phyloP scores from a whole-genome alignment of 2,888 invertebrate species.

The Athrips mouffetella region DNA sequence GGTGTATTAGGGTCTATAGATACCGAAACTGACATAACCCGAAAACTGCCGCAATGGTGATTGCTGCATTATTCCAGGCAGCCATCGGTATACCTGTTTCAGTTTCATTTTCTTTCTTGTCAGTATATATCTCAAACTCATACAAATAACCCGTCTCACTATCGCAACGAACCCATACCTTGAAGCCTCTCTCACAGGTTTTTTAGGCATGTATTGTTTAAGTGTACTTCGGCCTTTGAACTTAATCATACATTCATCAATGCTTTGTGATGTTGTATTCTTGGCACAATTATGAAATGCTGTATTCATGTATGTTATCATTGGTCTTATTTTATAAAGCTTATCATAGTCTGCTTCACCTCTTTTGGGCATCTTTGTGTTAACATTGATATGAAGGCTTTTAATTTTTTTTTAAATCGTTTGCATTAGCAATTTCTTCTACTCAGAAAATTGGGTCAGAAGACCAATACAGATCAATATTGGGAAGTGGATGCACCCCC shows the following conservation, averaged over 20 bases:
- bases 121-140: slow-evolving; percentile 25
- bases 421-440: slow-evolving; percentile 11
- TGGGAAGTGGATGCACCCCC: slow-evolving; percentile 20
- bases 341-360: neutral
- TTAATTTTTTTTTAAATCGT: slow-evolving; percentile 19
- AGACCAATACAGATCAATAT: slow-evolving; percentile 23
- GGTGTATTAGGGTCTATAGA: no score
- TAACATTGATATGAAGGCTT: slow-evolving; percentile 20
- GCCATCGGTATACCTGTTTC: no score
- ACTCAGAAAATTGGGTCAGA: slow-evolving; percentile 17
- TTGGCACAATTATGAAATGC: neutral
- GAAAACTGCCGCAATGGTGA: no score
- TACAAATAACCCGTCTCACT: slow-evolving; percentile 24
- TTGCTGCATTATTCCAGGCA: no score
- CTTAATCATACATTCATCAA: slow-evolving; percentile 26
- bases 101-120: slow-evolving; percentile 26
- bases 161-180: slow-evolving; percentile 31
- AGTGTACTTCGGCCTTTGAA: slow-evolving; percentile 29
- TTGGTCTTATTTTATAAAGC: neutral
- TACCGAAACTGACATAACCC: no score
- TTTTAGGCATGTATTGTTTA: slow-evolving; percentile 32
- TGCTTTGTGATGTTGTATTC: slow-evolving; percentile 14
- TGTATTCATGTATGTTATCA: neutral
- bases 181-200: slow-evolving; percentile 34
- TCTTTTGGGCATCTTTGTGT: neutral